These are phyloP conservation scores for Brachionus paranguensis DNA, from an alignment of 1,140 invertebrate genomes.

Conservation along the genomic window DNA sequence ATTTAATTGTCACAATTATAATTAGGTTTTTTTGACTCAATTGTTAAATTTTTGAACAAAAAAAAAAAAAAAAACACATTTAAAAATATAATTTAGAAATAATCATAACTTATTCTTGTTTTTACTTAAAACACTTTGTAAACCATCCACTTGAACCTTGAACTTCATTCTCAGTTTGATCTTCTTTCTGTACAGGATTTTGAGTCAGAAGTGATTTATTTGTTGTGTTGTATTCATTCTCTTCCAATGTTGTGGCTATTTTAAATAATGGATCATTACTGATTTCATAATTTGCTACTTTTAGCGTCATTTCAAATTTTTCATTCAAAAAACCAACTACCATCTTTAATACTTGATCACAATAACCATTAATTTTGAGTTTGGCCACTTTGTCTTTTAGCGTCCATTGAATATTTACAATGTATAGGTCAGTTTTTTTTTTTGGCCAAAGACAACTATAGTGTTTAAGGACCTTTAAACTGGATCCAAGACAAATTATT, in stretches of 20 bases:
- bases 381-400: conserved; percentile 68
- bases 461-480: conserved; percentile 76
- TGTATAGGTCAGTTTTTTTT: conserved; percentile 63
- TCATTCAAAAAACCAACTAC: neutral
- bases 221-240: conserved; percentile 18
- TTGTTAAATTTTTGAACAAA: neutral
- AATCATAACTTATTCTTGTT: neutral
- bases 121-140: neutral
- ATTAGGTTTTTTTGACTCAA: neutral
- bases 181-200: neutral
- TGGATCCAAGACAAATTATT: conserved; percentile 87
- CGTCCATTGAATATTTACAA: conserved; percentile 92
- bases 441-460: conserved; percentile 60
- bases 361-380: conserved; percentile 19
- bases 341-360: conserved; percentile 23
- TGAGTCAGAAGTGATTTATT: neutral
- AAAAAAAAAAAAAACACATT: neutral
- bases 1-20: neutral
- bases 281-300: neutral
- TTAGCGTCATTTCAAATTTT: neutral
- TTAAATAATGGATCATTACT: neutral
- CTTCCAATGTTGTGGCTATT: neutral
- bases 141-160: neutral
- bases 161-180: neutral
- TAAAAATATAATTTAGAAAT: neutral